Evolutionary conservation across 2,797 vertebrate genomes (phyloP).

Genomic region (Peromyscus aztecus): DNA sequence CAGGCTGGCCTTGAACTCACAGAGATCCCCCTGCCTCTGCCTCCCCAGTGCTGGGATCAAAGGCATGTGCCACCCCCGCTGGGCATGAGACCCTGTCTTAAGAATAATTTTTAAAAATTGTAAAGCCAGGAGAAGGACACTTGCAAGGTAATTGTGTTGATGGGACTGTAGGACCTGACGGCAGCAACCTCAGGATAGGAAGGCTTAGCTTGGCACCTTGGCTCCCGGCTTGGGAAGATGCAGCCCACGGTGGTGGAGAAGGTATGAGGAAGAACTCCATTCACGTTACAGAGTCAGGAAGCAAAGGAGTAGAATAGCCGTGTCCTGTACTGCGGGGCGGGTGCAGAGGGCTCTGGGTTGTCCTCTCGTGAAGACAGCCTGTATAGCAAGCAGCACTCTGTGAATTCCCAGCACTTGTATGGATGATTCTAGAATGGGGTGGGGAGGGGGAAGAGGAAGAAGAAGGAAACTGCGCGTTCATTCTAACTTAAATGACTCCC

Average conservation of each 20-base stretch:
- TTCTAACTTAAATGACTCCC: not conserved
- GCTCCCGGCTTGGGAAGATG: not conserved
- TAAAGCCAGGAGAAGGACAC: not conserved
- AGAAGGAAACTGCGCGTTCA: rapidly evolving
- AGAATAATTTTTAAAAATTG: not conserved
- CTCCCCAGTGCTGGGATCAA: too few relatives aligned
- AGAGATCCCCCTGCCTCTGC: too few relatives aligned
- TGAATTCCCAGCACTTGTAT: not conserved
- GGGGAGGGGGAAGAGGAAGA: not conserved
- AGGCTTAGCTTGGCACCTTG: too few relatives aligned
- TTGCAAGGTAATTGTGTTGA: not conserved
- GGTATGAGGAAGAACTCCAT: not conserved
- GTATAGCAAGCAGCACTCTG: not conserved
- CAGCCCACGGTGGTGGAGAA: not conserved
- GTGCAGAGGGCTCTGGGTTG: not conserved
- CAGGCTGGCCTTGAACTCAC: too few relatives aligned
- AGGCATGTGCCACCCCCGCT: too few relatives aligned
- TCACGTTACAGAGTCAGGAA: not conserved
- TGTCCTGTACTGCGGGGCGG: not conserved
- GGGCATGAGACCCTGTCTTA: not conserved
- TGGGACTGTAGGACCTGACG: not conserved
- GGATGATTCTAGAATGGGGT: not conserved
- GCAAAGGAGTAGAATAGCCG: not conserved
- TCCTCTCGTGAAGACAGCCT: not conserved
- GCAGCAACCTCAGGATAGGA: too few relatives aligned